Evolutionary conservation across 2,888 invertebrate species (phyloP).

Genomic region (Drosophila maculinotata): DNA sequence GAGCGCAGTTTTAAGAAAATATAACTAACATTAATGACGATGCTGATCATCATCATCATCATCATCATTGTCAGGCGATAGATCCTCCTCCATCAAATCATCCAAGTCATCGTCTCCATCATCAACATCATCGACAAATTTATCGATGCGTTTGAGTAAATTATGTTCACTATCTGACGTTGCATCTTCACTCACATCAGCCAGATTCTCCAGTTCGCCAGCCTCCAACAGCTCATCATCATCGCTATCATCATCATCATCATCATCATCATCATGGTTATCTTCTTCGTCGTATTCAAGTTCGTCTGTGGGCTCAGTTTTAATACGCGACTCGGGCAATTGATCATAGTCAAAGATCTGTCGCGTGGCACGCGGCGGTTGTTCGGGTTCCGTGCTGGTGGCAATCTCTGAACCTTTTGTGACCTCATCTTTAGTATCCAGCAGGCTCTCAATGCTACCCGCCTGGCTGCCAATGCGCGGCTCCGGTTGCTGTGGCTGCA

Average conservation of each 20-base stretch:
- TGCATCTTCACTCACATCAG: slow-evolving; percentile 31
- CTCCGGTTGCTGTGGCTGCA: slow-evolving; percentile 60
- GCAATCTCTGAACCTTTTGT: slow-evolving; percentile 52
- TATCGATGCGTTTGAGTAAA: slow-evolving; percentile 77
- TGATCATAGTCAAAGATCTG: slow-evolving; percentile 85
- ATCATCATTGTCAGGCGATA: slow-evolving; percentile 42
- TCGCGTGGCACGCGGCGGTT: slow-evolving; percentile 78
- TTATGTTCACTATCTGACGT: slow-evolving; percentile 59
- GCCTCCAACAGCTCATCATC: slow-evolving; percentile 31
- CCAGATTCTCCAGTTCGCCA: slow-evolving; percentile 34
- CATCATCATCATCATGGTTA: slow-evolving; percentile 21
- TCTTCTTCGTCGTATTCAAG: slow-evolving; percentile 56
- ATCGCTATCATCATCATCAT: slow-evolving; percentile 53
- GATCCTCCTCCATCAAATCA: slow-evolving; percentile 64
- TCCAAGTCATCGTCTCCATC: slow-evolving; percentile 70
- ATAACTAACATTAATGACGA: slow-evolving; percentile 38
- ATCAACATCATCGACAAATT: slow-evolving; percentile 71
- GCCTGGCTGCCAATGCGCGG: slow-evolving; percentile 71
- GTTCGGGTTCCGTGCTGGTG: slow-evolving; percentile 72
- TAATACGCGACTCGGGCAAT: slow-evolving; percentile 81
- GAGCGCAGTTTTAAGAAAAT: slow-evolving; percentile 76
- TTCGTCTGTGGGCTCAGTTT: slow-evolving; percentile 41
- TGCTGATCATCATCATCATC: slow-evolving; percentile 38
- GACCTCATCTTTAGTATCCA: slow-evolving; percentile 47
- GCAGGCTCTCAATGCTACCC: slow-evolving; percentile 62